These are phyloP conservation scores for Oryzias celebensis DNA, from an alignment of 2,113 vertebrate species.

Conservation along the genomic window DNA sequence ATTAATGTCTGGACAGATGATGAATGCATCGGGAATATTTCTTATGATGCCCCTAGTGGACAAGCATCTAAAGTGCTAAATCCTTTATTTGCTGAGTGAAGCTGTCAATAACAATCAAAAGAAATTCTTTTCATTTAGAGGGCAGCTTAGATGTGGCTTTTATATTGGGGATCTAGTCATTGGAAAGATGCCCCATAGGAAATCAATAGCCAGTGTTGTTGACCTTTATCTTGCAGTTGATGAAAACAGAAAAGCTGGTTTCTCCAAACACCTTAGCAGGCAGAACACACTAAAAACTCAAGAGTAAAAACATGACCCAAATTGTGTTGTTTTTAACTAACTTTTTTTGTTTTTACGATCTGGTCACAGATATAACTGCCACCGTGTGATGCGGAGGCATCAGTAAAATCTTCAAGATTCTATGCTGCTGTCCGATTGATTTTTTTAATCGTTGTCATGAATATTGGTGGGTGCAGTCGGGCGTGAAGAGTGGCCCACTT, in stretches of 20 bases:
- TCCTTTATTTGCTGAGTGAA: background rate
- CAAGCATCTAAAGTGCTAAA: background rate
- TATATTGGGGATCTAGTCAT: slow-evolving; percentile 2
- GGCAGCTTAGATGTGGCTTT: background rate
- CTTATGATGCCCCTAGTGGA: background rate
- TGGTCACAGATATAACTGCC: too few relatives aligned
- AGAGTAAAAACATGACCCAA: background rate
- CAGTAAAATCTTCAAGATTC: too few relatives aligned
- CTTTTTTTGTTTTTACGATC: too few relatives aligned
- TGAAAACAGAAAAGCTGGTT: background rate
- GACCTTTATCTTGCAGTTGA: background rate
- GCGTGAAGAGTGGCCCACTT: too few relatives aligned
- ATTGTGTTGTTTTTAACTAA: background rate
- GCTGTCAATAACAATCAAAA: background rate
- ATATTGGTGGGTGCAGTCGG: too few relatives aligned
- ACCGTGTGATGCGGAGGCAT: too few relatives aligned
- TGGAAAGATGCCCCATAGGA: background rate
- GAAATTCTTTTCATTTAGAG: background rate
- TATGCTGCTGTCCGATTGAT: too few relatives aligned
- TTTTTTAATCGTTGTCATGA: too few relatives aligned
- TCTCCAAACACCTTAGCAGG: background rate
- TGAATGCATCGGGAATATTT: slow-evolving; percentile 17
- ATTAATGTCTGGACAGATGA: slow-evolving; percentile 18
- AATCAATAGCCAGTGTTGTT: background rate
- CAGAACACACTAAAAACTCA: background rate